Conservation (phyloP, 1,140 invertebrate species). For the Andricus grossulariae region DNA sequence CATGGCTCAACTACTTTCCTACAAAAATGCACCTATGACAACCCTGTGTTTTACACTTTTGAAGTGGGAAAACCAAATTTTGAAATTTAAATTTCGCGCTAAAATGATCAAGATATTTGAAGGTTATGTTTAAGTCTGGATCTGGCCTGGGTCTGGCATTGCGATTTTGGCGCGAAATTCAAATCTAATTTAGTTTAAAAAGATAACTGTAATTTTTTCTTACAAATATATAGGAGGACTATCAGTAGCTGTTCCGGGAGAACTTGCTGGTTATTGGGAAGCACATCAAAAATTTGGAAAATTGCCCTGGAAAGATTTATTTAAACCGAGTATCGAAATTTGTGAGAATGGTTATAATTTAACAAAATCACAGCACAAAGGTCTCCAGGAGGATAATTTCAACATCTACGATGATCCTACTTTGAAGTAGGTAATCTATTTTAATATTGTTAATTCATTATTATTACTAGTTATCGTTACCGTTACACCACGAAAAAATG, state of each 20-base stretch:
- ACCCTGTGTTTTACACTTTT: too few species aligned
- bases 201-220: constrained; percentile 35
- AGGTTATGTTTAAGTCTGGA: too few species aligned
- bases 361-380: constrained; percentile 80
- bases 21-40: too few species aligned
- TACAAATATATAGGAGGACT: constrained; percentile 79
- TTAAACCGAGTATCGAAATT: constrained; percentile 85
- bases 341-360: constrained; percentile 86
- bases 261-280: constrained; percentile 91
- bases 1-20: too few species aligned
- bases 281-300: constrained; percentile 88
- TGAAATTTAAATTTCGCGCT: not conserved
- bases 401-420: constrained; percentile 78
- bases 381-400: constrained; percentile 74
- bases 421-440: constrained; percentile 76
- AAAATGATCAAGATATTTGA: too few species aligned
- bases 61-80: too few species aligned
- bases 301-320: constrained; percentile 88
- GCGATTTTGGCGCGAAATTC: not conserved
- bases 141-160: too few species aligned
- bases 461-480: too few species aligned
- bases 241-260: constrained; percentile 92
- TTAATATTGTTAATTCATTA: too few species aligned
- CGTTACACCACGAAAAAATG: too few species aligned
- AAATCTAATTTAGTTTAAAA: not conserved